Evolutionary conservation across 2,113 vertebrate genomes (phyloP).

Genomic region (Bambusicola thoracicus): DNA sequence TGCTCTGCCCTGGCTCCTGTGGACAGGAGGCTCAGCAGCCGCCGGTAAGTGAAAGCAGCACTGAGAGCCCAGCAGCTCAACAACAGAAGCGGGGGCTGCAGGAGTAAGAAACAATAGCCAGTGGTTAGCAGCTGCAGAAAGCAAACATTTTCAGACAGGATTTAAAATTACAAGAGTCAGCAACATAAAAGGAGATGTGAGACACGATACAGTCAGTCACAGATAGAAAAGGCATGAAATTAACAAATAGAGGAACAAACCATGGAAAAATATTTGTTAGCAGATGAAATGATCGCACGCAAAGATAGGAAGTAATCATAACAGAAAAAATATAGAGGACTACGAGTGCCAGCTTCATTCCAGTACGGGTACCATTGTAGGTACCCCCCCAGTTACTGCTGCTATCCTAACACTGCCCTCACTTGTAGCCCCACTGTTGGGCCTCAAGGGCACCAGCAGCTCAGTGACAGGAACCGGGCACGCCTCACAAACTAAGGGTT

Average conservation of each 20-base stretch:
- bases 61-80: background rate
- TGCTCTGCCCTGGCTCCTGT: background rate
- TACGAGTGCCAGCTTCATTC: background rate
- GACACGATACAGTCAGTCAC: background rate
- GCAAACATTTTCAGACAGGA: background rate
- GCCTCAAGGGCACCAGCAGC: background rate
- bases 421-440: no score
- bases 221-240: background rate
- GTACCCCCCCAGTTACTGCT: background rate
- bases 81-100: background rate
- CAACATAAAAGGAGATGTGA: slow-evolving; percentile 18
- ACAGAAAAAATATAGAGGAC: background rate
- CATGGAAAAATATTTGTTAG: background rate
- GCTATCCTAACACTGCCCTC: background rate
- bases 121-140: background rate
- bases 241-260: background rate
- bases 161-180: slow-evolving; percentile 9
- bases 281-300: background rate
- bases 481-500: fast-evolving
- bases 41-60: background rate
- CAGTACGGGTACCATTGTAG: background rate
- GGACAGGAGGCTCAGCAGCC: background rate
- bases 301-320: background rate
- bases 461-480: background rate
- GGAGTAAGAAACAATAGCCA: background rate